These are phyloP conservation scores for Drosophila koepferae DNA, from an alignment of 2,888 invertebrate species.

Conservation along the genomic window DNA sequence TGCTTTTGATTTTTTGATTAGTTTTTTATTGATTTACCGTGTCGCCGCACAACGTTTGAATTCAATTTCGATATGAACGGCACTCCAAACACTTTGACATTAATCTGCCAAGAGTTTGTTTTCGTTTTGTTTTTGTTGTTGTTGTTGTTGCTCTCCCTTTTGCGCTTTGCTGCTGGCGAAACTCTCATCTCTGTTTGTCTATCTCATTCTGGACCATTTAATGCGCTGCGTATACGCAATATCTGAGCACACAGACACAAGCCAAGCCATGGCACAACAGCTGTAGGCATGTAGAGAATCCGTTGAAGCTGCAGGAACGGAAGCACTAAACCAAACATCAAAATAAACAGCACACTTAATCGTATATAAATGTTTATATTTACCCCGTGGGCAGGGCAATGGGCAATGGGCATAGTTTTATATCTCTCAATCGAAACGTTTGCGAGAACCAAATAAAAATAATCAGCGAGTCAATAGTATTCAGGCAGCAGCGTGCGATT, in stretches of 20 bases:
- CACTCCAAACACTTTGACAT: conserved; percentile 26
- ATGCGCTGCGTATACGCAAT: conserved; percentile 65
- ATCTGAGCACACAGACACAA: conserved; percentile 19
- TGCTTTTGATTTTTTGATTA: conserved; percentile 70
- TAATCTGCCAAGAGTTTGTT: conserved; percentile 35
- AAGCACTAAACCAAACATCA: conserved; percentile 80
- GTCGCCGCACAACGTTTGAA: conserved; percentile 37
- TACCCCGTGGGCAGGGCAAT: conserved; percentile 39
- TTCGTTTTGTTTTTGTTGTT: conserved; percentile 20
- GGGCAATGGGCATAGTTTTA: conserved; percentile 69
- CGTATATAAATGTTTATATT: conserved; percentile 79
- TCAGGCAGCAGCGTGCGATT: conserved; percentile 12
- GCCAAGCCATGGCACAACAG: not conserved
- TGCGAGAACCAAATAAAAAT: conserved; percentile 74
- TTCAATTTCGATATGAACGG: conserved; percentile 39
- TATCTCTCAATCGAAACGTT: conserved; percentile 76
- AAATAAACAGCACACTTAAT: conserved; percentile 81
- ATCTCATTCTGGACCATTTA: conserved; percentile 70
- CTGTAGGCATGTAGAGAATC: conserved; percentile 25
- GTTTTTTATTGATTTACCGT: conserved; percentile 72
- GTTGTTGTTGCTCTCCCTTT: conserved; percentile 1
- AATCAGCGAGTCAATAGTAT: conserved; percentile 76
- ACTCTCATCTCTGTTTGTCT: conserved; percentile 48
- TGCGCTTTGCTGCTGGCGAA: conserved; percentile 25
- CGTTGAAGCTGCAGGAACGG: conserved; percentile 51